Percentiles rank a stretch among this genome's conserved stretches.
Conservation (phyloP, 2,113 vertebrate species). For the Hypanus sabinus region DNA sequence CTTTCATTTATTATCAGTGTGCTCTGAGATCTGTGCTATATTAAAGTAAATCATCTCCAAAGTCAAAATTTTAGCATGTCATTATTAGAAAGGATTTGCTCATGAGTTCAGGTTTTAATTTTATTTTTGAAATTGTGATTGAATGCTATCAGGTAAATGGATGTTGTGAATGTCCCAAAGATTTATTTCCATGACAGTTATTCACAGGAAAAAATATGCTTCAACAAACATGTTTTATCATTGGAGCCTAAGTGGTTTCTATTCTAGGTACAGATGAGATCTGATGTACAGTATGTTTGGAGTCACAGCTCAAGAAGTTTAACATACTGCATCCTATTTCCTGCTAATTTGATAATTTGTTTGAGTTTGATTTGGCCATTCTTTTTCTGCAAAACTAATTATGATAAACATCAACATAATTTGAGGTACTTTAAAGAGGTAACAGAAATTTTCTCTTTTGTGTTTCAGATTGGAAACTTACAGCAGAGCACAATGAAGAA, state of each 20-base stretch:
- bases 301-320: neutral
- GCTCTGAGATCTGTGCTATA: neutral
- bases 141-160: neutral
- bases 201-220: neutral
- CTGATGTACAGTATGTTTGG: no score
- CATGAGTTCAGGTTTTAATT: neutral
- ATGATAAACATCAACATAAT: neutral
- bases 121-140: neutral
- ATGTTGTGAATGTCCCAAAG: neutral
- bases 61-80: neutral
- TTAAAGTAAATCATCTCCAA: neutral
- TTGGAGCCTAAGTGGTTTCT: neutral
- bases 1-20: neutral
- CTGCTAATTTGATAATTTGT: neutral
- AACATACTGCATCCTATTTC: neutral
- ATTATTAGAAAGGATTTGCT: neutral
- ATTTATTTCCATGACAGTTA: neutral
- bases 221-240: neutral
- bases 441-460: conserved; percentile 35
- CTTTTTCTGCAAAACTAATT: neutral
- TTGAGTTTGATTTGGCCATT: neutral
- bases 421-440: neutral
- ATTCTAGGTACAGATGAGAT: neutral
- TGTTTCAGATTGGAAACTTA: conserved; percentile 74
- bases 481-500: conserved; percentile 88